Base-by-base conservation (phyloP, 2,113 vertebrate species). In the Climacteris rufus region DNA sequence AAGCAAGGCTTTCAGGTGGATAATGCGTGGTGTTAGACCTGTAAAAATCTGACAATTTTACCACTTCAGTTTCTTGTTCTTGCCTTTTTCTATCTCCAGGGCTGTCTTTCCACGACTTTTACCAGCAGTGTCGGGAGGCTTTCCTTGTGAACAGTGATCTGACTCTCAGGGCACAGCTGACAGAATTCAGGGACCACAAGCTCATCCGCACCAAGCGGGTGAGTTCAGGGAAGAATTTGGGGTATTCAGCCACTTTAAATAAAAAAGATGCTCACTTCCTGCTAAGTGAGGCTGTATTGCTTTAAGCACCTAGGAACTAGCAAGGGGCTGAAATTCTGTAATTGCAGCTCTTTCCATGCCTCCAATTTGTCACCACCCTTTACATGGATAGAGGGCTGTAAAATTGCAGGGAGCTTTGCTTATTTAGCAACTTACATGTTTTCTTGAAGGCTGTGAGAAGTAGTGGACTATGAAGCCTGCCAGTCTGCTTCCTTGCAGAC, bases 21-120 rank as follows among this genome's bases (percentile, higher is more conserved):
- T 49, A 31, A 21, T 16, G 15, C 5, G 3, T 28, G 11, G 1
- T 56, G 24, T 72, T 49, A 80, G 21, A 89, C 27, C 10, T 84
- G 68, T 76, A 78, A 92, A 81, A 78, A 64, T 22, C 30, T 77
- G 69, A 35, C 28, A 23, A 11, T 81, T 15, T 84, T 54, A 40
- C 15, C 31, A 35, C 25, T 92, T 59, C 30, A 15, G 2, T 80
- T 87, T 74, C 59, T 64, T 63, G 9, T 79, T 92, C 74, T 53
- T 18, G 12, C 42, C 59, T 42, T 72, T 74, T 78, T 64, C 50
- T 75, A 0, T 90, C 57, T 35, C 60, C 68, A 99, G 99, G 99
- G 45, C 96, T 99, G 95, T 99, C 99, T n/a, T 99, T 99, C 98
- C 99, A 99, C 95, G 99, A 99, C 69, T 99, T 99, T 92, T 99